A percentile compares a stretch with the other conserved stretches of the same genome.
These are phyloP conservation scores for Lasioglossum baleicum DNA, from an alignment of 1,140 invertebrate genomes.

Conservation along the genomic window DNA sequence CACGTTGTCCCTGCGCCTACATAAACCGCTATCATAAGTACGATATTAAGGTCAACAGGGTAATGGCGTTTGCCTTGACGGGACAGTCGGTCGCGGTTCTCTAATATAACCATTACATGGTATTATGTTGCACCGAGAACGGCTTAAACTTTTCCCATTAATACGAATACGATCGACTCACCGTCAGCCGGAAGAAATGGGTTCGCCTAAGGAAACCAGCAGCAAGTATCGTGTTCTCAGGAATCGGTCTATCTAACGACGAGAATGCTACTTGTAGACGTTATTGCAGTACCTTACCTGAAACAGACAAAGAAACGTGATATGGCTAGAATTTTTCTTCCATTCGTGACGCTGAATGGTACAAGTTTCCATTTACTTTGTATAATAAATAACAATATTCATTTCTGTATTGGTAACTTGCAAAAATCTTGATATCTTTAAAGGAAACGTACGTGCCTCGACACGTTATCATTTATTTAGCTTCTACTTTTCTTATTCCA, in stretches of 20 bases:
- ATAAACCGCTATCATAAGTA: slow-evolving; percentile 32
- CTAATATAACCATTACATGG: slow-evolving; percentile 42
- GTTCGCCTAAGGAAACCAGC: no score
- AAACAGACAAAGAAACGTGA: slow-evolving; percentile 41
- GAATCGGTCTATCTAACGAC: no score
- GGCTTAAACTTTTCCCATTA: slow-evolving; percentile 49
- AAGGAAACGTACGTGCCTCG: no score
- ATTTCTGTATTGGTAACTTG: no score
- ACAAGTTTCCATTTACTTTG: no score
- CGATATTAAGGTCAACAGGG: slow-evolving; percentile 54
- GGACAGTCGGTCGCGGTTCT: slow-evolving; percentile 38
- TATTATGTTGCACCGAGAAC: slow-evolving; percentile 18
- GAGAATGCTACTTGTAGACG: not conserved
- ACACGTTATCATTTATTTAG: no score
- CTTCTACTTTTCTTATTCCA: no score
- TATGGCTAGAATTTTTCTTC: no score
- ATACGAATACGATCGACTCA: slow-evolving; percentile 36
- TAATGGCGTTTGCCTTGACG: slow-evolving; percentile 51
- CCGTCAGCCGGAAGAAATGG: no score
- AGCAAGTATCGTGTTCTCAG: not conserved
- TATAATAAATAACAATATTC: no score
- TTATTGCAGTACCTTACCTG: slow-evolving; percentile 46
- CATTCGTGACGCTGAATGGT: no score
- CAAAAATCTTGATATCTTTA: no score
- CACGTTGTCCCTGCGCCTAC: not conserved